Evolutionary conservation across 2,888 invertebrate genomes (phyloP).

Genomic region (Adela reaumurella): DNA sequence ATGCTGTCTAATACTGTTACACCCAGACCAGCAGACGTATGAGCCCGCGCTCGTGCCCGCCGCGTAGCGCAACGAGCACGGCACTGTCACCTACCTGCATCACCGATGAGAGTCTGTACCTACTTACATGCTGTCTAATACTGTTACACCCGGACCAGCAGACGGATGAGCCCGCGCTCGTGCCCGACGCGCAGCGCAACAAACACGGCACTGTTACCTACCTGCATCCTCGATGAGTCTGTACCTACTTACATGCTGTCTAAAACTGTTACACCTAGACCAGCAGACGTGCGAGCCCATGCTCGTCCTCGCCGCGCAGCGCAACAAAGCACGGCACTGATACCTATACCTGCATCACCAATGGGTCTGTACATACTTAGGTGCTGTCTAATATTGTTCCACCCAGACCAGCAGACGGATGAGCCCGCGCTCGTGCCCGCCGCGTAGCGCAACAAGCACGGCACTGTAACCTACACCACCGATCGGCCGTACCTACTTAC

Average conservation of each 20-base stretch:
- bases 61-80: conserved; percentile 9
- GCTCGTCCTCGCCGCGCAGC: conserved; percentile 41
- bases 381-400: too few species aligned
- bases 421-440: conserved; percentile 20
- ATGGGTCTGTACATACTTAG: conserved; percentile 43
- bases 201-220: conserved; percentile 8
- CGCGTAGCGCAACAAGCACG: conserved; percentile 9
- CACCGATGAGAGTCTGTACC: too few species aligned
- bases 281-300: conserved; percentile 54
- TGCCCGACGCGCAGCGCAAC: conserved; percentile 13
- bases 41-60: conserved; percentile 20
- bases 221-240: too few species aligned
- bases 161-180: conserved; percentile 21
- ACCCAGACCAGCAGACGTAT: conserved; percentile 20
- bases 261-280: too few species aligned
- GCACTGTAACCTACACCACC: conserved; percentile 12
- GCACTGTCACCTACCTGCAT: too few species aligned
- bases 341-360: conserved; percentile 44
- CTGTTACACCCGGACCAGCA: too few species aligned
- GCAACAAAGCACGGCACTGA: conserved; percentile 39
- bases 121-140: too few species aligned
- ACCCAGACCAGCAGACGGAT: conserved; percentile 20
- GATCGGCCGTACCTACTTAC: too few species aligned
- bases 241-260: too few species aligned
- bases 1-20: too few species aligned